Evolutionary conservation across 2,888 invertebrate genomes (phyloP), one percentile per base, ranked within the genome.

Genomic region (Notocelia uddmanniana): DNA sequence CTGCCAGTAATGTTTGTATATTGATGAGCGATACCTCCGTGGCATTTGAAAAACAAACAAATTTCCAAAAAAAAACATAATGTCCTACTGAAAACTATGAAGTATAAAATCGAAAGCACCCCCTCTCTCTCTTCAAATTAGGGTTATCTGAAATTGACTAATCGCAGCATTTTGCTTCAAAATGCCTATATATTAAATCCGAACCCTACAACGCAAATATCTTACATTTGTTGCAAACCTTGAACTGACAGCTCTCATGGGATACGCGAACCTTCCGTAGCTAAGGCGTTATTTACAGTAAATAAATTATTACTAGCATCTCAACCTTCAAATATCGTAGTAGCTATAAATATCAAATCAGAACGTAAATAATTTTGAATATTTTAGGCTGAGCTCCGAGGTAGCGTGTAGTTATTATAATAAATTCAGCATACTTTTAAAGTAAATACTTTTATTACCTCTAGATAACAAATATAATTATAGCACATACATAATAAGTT

Each of bases 221-320:
- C 63, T 34, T 15, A 34, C 21, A 10, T 52, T 34, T 34, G 31
- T 19, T 31, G 50, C 34, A 19, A 31, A 63, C 34, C 52, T 52
- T 63, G 52, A 63, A 3, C 63, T 37, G 64, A 54, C 64, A 54
- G 64, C 52, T 54, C 52, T 64, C 64, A 23, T 23, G 64, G 64
- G 64, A 64, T 52, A 11, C 45, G 21, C 37, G 31, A 21, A 52
- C 64, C 52, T 64, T 54, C 37, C 60, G 60, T 37, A 54, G 37
- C 52, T 21, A 21, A 64, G 52, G 54, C 11, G 62, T 48, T 19
- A 54, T 64, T 54, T 54, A 64, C 52, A 64, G 34, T 21, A 54
- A 54, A 64, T 64, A 64, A 52, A 64, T 64, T 64, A 64, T 64
- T 64, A 64, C 52, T 1, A 21, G 15, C 31, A 31, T 15, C 48